These are phyloP conservation scores for Pachymerium ferrugineum DNA, from an alignment of 2,888 invertebrate genomes.

Conservation along the genomic window DNA sequence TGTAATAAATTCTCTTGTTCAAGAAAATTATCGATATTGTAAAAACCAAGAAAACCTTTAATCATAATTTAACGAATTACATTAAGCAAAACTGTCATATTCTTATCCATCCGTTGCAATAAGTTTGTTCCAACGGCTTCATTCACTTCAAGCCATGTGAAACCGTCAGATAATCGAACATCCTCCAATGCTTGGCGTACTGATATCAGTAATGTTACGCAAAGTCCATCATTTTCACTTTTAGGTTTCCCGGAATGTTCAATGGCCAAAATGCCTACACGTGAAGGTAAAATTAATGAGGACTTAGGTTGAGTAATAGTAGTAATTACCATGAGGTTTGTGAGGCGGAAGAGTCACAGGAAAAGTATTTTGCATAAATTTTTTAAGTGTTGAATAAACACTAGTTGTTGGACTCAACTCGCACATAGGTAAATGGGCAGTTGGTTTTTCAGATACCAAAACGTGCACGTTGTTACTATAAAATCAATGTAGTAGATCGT, in stretches of 20 bases:
- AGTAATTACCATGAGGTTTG: neutral
- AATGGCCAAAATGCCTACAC: conserved; percentile 46
- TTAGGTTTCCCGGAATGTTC: conserved; percentile 51
- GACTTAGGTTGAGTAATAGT: neutral
- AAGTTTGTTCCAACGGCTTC: conserved; percentile 63
- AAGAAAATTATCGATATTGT: too few species aligned
- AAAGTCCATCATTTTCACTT: conserved; percentile 63
- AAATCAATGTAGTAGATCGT: conserved; percentile 32
- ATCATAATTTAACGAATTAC: conserved; percentile 71
- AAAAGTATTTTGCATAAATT: conserved; percentile 66
- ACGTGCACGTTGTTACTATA: conserved; percentile 70
- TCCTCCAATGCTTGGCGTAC: conserved; percentile 80
- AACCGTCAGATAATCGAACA: conserved; percentile 78
- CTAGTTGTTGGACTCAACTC: conserved; percentile 82
- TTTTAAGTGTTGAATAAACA: conserved; percentile 76
- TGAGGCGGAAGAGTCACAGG: conserved; percentile 13
- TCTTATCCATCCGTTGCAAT: conserved; percentile 63
- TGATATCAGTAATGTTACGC: conserved; percentile 73
- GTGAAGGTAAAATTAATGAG: neutral
- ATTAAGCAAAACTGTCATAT: conserved; percentile 72
- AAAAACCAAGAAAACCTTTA: too few species aligned
- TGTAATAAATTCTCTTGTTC: too few species aligned
- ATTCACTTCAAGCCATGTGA: conserved; percentile 78
- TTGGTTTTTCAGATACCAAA: conserved; percentile 76
- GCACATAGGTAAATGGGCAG: conserved; percentile 76